A percentile compares a stretch with the other conserved stretches of the same genome.
Evolutionary conservation across 1,140 invertebrate species (phyloP).

Genomic region (Lasioglossum albipes): DNA sequence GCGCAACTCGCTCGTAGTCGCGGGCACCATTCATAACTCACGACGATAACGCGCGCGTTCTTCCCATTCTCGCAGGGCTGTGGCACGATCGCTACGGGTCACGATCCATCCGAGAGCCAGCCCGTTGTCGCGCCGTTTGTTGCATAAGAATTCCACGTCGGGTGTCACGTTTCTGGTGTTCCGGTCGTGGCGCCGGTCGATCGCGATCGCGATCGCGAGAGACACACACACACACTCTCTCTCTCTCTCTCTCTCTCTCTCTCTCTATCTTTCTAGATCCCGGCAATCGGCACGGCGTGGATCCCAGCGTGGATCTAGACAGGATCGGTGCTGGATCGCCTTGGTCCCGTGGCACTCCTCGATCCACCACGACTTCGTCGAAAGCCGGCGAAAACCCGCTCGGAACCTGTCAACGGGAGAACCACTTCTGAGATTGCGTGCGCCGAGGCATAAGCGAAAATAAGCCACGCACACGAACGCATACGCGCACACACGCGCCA

Average conservation of each 20-base stretch:
- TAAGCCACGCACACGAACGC: constrained; percentile 58
- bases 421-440: constrained; percentile 66
- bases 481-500: not conserved
- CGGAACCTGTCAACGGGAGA: constrained; percentile 64
- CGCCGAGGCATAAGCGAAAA: constrained; percentile 65
- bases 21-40: constrained; percentile 35
- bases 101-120: not conserved
- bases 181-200: not conserved
- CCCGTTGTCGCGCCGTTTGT: not conserved
- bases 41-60: not conserved
- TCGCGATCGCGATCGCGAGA: not conserved
- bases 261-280: too few relatives aligned
- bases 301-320: too few relatives aligned
- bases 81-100: not conserved
- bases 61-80: not conserved
- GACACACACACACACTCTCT: too few relatives aligned
- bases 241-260: too few relatives aligned
- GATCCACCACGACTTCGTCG: not conserved
- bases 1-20: not conserved
- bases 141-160: constrained; percentile 29
- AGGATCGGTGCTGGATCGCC: too few relatives aligned
- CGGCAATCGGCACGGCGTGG: too few relatives aligned
- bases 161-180: not conserved
- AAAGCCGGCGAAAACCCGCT: constrained; percentile 40
- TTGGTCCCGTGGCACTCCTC: not conserved